Conservation (phyloP, 1,140 invertebrate genomes). For the Zaprionus taronus region DNA sequence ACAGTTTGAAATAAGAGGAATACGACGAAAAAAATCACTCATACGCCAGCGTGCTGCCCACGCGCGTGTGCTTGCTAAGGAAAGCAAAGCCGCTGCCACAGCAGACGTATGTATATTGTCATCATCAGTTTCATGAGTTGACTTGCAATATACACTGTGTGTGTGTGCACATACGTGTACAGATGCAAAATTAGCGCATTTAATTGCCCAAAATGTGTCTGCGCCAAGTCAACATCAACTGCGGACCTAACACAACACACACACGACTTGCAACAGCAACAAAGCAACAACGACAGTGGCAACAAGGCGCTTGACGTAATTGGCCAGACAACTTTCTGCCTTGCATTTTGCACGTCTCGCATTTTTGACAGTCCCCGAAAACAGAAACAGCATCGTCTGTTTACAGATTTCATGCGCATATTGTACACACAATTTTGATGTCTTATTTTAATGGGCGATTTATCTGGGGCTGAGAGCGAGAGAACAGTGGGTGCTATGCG, state of each 20-base stretch:
- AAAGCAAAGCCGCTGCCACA: constrained; percentile 10
- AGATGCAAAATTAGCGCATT: constrained; percentile 79
- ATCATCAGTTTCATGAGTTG: constrained; percentile 62
- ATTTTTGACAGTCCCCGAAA: constrained; percentile 35
- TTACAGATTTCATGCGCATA: constrained; percentile 3
- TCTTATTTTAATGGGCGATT: constrained; percentile 10
- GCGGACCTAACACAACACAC: constrained; percentile 36
- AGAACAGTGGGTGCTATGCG: background rate
- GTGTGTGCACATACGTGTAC: constrained; percentile 18
- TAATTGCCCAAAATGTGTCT: constrained; percentile 79
- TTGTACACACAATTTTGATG: constrained; percentile 7
- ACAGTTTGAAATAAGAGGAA: background rate
- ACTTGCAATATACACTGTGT: constrained; percentile 1
- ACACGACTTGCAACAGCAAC: background rate
- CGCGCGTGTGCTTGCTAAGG: constrained; percentile 53
- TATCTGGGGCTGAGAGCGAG: background rate
- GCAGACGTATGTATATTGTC: constrained; percentile 66
- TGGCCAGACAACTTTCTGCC: constrained; percentile 60
- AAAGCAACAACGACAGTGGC: constrained; percentile 15
- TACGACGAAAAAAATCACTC: constrained; percentile 43
- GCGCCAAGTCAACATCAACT: constrained; percentile 46
- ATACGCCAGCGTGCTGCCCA: constrained; percentile 55
- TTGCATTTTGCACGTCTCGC: constrained; percentile 31
- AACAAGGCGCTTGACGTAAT: constrained; percentile 79
- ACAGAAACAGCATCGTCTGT: background rate